phyloP scores from a whole-genome alignment of 2,888 invertebrate species.

The Zhengitettix transpicula region DNA sequence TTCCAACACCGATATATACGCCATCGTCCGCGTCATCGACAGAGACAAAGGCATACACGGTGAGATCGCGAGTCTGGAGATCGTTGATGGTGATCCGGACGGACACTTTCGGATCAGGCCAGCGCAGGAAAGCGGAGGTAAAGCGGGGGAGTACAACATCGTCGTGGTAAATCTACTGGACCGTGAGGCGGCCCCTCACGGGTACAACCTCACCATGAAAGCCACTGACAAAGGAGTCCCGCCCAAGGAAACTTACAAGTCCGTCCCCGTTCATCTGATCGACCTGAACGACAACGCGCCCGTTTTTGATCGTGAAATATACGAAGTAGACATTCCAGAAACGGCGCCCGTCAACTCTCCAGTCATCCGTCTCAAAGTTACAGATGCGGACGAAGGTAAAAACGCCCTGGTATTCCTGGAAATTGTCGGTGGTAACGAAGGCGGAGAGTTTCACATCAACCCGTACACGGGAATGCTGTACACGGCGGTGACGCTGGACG shows the following conservation, averaged over 20 bases:
- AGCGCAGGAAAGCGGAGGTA: conserved; percentile 26
- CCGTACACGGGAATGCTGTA: conserved; percentile 78
- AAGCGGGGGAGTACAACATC: conserved; percentile 57
- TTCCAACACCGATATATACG: conserved; percentile 70
- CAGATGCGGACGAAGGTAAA: conserved; percentile 66
- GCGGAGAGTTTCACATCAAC: conserved; percentile 73
- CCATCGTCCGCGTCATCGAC: conserved; percentile 72
- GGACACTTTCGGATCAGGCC: conserved; percentile 69
- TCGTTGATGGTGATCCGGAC: conserved; percentile 78
- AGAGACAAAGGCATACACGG: conserved; percentile 74
- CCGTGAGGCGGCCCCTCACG: conserved; percentile 58
- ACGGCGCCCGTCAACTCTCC: conserved; percentile 79
- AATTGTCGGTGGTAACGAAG: conserved; percentile 84
- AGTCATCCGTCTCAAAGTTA: conserved; percentile 70
- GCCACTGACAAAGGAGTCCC: conserved; percentile 74
- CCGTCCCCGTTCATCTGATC: conserved; percentile 61
- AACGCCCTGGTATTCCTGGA: conserved; percentile 73
- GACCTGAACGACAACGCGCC: conserved; percentile 78
- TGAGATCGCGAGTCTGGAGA: conserved; percentile 60
- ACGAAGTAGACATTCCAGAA: conserved; percentile 76
- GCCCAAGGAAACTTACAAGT: conserved; percentile 58
- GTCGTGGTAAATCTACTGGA: conserved; percentile 61
- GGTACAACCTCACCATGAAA: conserved; percentile 73
- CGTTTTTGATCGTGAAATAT: conserved; percentile 70
- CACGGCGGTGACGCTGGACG: conserved; percentile 65